Conservation (phyloP, 2,888 invertebrate genomes). For the Eupelmus urozonus region DNA sequence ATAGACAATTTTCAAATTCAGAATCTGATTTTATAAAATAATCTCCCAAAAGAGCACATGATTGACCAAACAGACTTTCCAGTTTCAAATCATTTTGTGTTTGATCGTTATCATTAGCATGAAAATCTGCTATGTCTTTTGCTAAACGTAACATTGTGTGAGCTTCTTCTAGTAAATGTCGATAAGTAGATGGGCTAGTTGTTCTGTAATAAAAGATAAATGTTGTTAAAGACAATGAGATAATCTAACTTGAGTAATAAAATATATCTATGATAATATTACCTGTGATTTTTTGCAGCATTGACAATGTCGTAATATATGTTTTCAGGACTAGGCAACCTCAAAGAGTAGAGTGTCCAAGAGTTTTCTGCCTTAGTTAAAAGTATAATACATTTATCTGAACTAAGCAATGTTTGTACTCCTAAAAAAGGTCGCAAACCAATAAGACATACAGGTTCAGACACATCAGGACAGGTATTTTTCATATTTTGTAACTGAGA, state of each 20-base stretch:
- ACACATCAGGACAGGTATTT: conserved; percentile 79
- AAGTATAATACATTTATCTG: conserved; percentile 79
- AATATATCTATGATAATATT: not conserved
- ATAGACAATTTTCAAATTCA: conserved; percentile 76
- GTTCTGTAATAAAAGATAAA: conserved; percentile 68
- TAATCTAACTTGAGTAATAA: too few relatives aligned
- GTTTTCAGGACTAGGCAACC: conserved; percentile 82
- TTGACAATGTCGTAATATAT: conserved; percentile 85
- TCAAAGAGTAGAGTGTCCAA: conserved; percentile 87
- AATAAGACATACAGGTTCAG: conserved; percentile 83
- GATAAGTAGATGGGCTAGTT: conserved; percentile 83
- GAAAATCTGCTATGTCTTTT: conserved; percentile 69
- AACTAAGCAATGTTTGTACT: conserved; percentile 79
- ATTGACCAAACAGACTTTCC: conserved; percentile 79
- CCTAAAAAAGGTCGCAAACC: conserved; percentile 84
- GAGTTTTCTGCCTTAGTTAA: conserved; percentile 81
- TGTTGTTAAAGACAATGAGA: not conserved
- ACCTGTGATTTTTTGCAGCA: conserved; percentile 82
- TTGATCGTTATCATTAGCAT: conserved; percentile 33
- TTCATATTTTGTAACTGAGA: conserved; percentile 77
- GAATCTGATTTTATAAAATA: conserved; percentile 79
- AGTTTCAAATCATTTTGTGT: conserved; percentile 66
- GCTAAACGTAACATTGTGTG: conserved; percentile 82
- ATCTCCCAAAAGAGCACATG: conserved; percentile 80
- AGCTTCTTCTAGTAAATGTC: conserved; percentile 86